Percentiles rank a stretch among this genome's conserved stretches.
phyloP scores from a whole-genome alignment of 1,140 invertebrate species.

The Trichonephila clavipes region DNA sequence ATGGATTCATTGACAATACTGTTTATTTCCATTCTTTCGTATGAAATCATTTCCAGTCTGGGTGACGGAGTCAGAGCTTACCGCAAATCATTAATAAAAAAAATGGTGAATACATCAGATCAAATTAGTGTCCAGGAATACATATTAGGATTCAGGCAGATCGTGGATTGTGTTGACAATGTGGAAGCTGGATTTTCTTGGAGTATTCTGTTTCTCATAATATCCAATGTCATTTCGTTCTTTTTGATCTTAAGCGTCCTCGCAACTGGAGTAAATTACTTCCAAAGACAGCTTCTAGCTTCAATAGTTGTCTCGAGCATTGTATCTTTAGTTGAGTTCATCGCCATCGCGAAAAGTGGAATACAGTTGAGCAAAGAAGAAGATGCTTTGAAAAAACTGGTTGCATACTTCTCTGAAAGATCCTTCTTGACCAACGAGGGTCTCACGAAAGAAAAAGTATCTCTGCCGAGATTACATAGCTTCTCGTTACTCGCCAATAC shows the following conservation, averaged over 20 bases:
- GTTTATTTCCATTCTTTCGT: slow-evolving; percentile 31
- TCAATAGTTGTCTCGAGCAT: background rate
- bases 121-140: background rate
- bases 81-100: background rate
- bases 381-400: background rate
- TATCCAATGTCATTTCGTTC: background rate
- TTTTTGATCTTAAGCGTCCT: slow-evolving; percentile 6
- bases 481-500: slow-evolving; percentile 20
- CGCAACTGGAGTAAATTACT: background rate
- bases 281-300: background rate
- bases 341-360: background rate
- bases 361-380: slow-evolving; percentile 15
- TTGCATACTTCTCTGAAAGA: slow-evolving; percentile 1
- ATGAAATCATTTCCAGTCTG: background rate
- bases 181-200: slow-evolving; percentile 25
- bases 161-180: background rate
- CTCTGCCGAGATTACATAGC: background rate
- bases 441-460: background rate
- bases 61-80: background rate
- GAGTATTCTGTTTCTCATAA: background rate
- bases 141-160: background rate
- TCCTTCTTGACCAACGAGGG: background rate
- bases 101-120: background rate
- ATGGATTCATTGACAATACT: background rate
- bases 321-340: slow-evolving; percentile 25